A percentile compares a stretch with the other conserved stretches of the same genome.
Evolutionary conservation across 2,797 vertebrate species (phyloP).

Genomic region (Lepus oiostolus): DNA sequence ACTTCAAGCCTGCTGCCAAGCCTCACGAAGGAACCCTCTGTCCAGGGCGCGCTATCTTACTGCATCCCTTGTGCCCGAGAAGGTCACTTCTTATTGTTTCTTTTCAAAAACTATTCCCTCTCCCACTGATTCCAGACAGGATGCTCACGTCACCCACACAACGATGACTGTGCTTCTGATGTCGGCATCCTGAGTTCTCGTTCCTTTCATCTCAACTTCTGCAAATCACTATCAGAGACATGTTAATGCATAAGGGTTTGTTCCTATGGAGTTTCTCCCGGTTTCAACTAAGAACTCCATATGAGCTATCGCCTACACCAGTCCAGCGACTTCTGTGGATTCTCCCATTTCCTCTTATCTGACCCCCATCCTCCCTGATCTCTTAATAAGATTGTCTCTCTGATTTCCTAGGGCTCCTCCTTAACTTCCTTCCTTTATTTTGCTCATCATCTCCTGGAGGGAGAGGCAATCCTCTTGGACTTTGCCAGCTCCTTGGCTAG

Average conservation of each 20-base stretch:
- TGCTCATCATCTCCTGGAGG: not conserved
- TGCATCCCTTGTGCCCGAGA: not conserved
- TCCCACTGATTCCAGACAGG: not conserved
- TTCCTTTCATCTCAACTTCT: not conserved
- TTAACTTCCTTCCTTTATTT: not conserved
- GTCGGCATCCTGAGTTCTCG: not conserved
- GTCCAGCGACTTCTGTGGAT: not conserved
- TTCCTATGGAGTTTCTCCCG: conserved; percentile 20
- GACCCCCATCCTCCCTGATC: not conserved
- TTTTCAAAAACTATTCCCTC: not conserved
- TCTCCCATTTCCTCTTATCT: not conserved
- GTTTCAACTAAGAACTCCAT: conserved; percentile 21
- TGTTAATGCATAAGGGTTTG: not conserved
- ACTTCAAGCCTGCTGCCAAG: not conserved
- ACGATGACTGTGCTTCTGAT: not conserved
- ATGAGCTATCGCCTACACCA: not conserved
- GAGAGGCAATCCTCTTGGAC: not conserved
- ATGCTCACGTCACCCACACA: not conserved
- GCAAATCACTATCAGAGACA: not conserved
- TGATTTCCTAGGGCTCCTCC: not conserved
- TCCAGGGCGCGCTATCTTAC: not conserved
- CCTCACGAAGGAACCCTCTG: not conserved
- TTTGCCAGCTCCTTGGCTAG: not conserved
- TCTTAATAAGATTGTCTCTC: not conserved
- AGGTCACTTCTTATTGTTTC: not conserved